A percentile compares a stretch with the other conserved stretches of the same genome.
These are phyloP conservation scores for Phanerotoma sp. DNA, from an alignment of 2,888 invertebrate species.

Conservation along the genomic window DNA sequence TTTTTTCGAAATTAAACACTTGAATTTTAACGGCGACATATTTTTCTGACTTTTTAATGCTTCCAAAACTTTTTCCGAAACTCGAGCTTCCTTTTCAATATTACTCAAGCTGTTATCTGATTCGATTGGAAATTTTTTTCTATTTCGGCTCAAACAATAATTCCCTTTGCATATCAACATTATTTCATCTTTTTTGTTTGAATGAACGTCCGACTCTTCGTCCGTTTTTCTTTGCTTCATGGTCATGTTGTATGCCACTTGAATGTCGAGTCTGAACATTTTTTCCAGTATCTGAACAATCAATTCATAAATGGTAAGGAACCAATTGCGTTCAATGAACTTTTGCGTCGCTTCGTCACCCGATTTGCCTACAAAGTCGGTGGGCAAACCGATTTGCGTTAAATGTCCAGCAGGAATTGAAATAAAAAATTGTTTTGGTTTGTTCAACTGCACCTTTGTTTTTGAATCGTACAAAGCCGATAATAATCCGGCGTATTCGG, in stretches of 20 bases:
- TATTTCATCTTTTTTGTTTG: conserved; percentile 42
- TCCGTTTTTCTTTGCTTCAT: conserved; percentile 52
- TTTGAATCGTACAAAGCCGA: conserved; percentile 35
- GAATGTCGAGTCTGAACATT: conserved; percentile 48
- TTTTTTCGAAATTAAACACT: conserved; percentile 42
- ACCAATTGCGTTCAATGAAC: conserved; percentile 45
- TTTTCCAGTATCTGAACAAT: no score
- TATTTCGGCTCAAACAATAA: conserved; percentile 50
- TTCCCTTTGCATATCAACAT: conserved; percentile 46
- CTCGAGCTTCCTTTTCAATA: conserved; percentile 51
- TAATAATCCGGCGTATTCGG: conserved; percentile 39
- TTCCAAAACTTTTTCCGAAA: conserved; percentile 48
- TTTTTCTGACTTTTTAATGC: conserved; percentile 26
- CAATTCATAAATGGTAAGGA: conserved; percentile 41
- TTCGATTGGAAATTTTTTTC: conserved; percentile 40
- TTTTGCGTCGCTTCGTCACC: conserved; percentile 36
- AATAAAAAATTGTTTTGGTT: conserved; percentile 24
- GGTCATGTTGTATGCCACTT: conserved; percentile 33
- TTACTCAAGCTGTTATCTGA: conserved; percentile 39
- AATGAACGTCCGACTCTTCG: conserved; percentile 51
- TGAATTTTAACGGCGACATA: conserved; percentile 46
- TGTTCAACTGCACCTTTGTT: conserved; percentile 13
- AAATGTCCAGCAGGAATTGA: conserved; percentile 36
- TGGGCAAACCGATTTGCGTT: conserved; percentile 33
- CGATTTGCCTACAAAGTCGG: conserved; percentile 27